A percentile compares a stretch with the other conserved stretches of the same genome.
Evolutionary conservation across 2,888 invertebrate genomes (phyloP).

Genomic region (Antitype chi): DNA sequence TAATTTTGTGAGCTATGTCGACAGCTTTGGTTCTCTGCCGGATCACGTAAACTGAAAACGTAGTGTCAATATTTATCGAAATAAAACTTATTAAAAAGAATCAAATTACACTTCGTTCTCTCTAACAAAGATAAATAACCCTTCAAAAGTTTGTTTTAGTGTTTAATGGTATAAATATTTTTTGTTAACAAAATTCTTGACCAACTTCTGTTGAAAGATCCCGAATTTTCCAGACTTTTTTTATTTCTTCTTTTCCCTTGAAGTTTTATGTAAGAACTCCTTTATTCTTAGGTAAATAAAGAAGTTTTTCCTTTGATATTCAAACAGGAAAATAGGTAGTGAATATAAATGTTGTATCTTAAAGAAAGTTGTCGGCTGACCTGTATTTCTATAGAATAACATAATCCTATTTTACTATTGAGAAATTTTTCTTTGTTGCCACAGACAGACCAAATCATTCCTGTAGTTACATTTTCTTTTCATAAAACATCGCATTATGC

Average conservation of each 20-base stretch:
- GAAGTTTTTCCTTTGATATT: slow-evolving; percentile 58
- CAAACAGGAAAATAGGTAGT: slow-evolving; percentile 55
- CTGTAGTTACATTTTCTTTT: background rate
- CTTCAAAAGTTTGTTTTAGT: background rate
- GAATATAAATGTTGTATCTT: slow-evolving; percentile 57
- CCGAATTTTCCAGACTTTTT: slow-evolving; percentile 34
- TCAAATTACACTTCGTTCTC: background rate
- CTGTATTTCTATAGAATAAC: slow-evolving; percentile 40
- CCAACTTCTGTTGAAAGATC: slow-evolving; percentile 40
- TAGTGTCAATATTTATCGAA: background rate
- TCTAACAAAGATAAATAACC: slow-evolving; percentile 1
- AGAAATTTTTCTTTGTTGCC: background rate
- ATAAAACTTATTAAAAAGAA: background rate
- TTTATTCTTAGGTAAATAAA: slow-evolving; percentile 53
- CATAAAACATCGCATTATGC: background rate
- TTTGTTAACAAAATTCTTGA: slow-evolving; percentile 27
- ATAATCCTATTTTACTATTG: slow-evolving; percentile 7
- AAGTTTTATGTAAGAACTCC: slow-evolving; percentile 50
- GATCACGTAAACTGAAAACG: too few species aligned
- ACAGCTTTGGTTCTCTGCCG: too few species aligned
- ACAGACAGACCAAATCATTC: too few species aligned
- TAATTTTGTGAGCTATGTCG: too few species aligned
- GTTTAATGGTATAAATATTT: background rate
- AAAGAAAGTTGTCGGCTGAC: slow-evolving; percentile 30
- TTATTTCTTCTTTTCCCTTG: slow-evolving; percentile 15